Conservation (phyloP, 1,140 invertebrate genomes). For the Brachionus sp. region DNA sequence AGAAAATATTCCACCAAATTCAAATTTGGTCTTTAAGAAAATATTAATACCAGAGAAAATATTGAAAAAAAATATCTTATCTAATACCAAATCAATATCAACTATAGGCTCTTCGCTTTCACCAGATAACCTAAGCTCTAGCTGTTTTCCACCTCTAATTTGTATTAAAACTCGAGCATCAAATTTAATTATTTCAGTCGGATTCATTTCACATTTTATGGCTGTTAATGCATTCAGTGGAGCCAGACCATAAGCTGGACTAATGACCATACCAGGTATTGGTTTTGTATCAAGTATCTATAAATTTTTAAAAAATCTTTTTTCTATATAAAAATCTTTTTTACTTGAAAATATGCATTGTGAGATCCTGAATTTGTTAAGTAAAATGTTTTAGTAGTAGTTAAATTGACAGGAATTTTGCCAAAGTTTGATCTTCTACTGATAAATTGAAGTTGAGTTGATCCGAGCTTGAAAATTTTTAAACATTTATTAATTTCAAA, state of each 20-base stretch:
- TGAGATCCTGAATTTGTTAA: constrained; percentile 56
- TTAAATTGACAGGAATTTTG: constrained; percentile 56
- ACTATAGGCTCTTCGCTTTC: constrained; percentile 56
- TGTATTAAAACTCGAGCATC: constrained; percentile 56
- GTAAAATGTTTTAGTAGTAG: constrained; percentile 52
- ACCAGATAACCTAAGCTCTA: constrained; percentile 57
- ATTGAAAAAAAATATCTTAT: neutral
- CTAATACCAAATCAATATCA: constrained; percentile 56
- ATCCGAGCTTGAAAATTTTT: constrained; percentile 52
- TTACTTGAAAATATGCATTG: constrained; percentile 59
- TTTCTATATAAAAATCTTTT: neutral
- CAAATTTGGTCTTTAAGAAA: constrained; percentile 53
- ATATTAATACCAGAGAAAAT: neutral
- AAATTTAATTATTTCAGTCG: constrained; percentile 57
- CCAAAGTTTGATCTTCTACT: constrained; percentile 55
- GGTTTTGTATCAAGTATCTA: constrained; percentile 58
- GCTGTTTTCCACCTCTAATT: constrained; percentile 54
- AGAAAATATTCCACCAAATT: constrained; percentile 58
- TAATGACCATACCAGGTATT: constrained; percentile 55
- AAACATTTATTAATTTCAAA: neutral
- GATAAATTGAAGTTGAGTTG: constrained; percentile 55
- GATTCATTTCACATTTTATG: constrained; percentile 53
- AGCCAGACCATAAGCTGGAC: constrained; percentile 55
- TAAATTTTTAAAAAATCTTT: neutral
- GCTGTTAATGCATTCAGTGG: constrained; percentile 56